Conservation (phyloP, 2,888 invertebrate species). For the Limenitis camilla region DNA sequence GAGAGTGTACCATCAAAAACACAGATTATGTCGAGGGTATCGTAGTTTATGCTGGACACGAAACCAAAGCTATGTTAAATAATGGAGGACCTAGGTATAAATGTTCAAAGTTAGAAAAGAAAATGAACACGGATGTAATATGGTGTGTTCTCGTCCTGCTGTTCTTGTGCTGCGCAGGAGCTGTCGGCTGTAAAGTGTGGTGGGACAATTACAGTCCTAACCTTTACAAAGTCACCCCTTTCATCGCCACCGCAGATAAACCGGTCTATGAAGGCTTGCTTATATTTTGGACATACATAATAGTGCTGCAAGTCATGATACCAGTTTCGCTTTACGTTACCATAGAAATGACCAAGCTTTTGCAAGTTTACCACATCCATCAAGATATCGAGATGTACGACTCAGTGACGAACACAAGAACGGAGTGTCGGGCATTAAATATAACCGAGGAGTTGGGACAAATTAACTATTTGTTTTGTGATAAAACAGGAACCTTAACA, state of each 20-base stretch:
- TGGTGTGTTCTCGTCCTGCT: constrained; percentile 96
- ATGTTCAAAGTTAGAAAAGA: constrained; percentile 90
- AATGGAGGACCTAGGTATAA: constrained; percentile 96
- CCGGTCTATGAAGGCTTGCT: constrained; percentile 85
- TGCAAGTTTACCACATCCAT: constrained; percentile 96
- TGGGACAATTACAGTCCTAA: constrained; percentile 71
- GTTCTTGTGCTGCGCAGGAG: constrained; percentile 91
- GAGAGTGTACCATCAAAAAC: constrained; percentile 96
- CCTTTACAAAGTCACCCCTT: constrained; percentile 76
- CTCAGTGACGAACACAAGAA: constrained; percentile 82
- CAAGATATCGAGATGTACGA: constrained; percentile 92
- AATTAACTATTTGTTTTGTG: constrained; percentile 91
- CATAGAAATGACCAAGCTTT: constrained; percentile 95
- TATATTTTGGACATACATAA: constrained; percentile 96
- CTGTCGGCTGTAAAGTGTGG: constrained; percentile 93
- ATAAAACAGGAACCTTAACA: constrained; percentile 98
- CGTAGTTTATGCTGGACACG: constrained; percentile 96
- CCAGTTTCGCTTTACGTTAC: constrained; percentile 97
- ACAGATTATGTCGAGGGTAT: constrained; percentile 97
- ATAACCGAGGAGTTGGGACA: constrained; percentile 98
- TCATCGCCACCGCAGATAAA: constrained; percentile 76
- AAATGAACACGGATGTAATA: constrained; percentile 96
- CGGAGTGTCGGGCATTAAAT: constrained; percentile 92
- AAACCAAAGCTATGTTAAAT: constrained; percentile 98
- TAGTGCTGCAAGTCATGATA: constrained; percentile 97